Evolutionary conservation across 2,888 invertebrate species (phyloP).

Genomic region (Scrobipalpa atriplicella): DNA sequence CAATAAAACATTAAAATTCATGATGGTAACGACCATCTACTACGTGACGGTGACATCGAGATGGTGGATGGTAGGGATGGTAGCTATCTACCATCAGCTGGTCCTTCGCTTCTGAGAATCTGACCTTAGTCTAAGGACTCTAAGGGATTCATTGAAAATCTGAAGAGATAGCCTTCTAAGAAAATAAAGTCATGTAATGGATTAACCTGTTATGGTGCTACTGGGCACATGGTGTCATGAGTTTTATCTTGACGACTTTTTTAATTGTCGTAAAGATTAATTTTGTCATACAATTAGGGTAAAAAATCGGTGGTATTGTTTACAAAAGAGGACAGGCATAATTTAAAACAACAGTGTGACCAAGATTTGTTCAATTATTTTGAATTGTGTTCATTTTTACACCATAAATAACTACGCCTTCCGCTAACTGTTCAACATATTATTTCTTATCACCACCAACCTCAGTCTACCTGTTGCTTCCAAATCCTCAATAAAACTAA

Average conservation of each 20-base stretch:
- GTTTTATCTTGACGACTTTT: conserved; percentile 16
- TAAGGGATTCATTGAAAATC: conserved; percentile 26
- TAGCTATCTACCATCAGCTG: conserved; percentile 29
- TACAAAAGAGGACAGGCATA: neutral
- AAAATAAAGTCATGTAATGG: neutral
- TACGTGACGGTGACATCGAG: conserved; percentile 34
- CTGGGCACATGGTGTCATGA: conserved; percentile 5
- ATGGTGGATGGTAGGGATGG: conserved; percentile 25
- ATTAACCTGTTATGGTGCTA: neutral
- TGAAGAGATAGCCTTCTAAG: conserved; percentile 14
- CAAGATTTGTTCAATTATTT: no score
- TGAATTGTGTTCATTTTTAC: no score
- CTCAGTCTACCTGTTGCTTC: conserved; percentile 29
- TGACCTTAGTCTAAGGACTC: conserved; percentile 32
- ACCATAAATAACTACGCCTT: neutral
- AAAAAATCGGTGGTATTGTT: neutral
- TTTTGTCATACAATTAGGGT: neutral
- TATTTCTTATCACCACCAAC: neutral
- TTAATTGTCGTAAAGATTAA: neutral
- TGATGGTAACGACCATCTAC: conserved; percentile 25
- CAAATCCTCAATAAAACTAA: conserved; percentile 36
- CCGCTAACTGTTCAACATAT: neutral
- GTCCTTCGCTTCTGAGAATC: conserved; percentile 36
- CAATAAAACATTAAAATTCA: conserved; percentile 27
- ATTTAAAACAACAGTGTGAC: no score